Conservation (phyloP, 2,888 invertebrate species). For the Cynaeus angustus region DNA sequence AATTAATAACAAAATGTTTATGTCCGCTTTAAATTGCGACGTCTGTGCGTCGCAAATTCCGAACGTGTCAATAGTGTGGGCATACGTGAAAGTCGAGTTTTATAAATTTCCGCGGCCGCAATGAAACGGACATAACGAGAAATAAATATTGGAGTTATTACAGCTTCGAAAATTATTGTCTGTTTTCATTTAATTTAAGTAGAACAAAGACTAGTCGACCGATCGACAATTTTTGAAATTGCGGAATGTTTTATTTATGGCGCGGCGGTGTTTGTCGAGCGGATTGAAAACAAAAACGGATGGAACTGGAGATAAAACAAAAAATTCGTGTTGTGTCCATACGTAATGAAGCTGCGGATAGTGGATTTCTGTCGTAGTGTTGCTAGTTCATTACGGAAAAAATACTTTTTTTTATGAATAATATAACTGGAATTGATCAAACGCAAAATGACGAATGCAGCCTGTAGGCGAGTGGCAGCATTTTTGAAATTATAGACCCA, state of each 20-base stretch:
- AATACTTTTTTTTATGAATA: constrained; percentile 11
- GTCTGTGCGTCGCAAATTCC: constrained; percentile 14
- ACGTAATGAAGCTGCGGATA: constrained; percentile 32
- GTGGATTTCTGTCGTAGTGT: constrained; percentile 7
- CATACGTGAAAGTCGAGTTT: constrained; percentile 15
- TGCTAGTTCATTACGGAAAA: constrained; percentile 12
- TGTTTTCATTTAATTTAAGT: constrained; percentile 41
- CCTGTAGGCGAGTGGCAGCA: neutral
- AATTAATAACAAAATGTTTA: constrained; percentile 10
- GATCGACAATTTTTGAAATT: constrained; percentile 39
- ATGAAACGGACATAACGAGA: constrained; percentile 37
- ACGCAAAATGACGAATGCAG: neutral
- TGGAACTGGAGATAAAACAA: constrained; percentile 19
- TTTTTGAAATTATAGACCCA: too few species aligned
- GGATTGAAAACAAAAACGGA: constrained; percentile 30
- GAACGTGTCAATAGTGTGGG: constrained; percentile 20
- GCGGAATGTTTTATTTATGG: constrained; percentile 38
- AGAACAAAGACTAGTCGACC: constrained; percentile 31
- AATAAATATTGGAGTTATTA: constrained; percentile 37
- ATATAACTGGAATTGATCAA: constrained; percentile 4
- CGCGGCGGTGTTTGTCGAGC: constrained; percentile 23
- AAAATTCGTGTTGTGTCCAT: constrained; percentile 33
- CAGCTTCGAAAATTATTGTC: constrained; percentile 36
- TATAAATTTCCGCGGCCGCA: constrained; percentile 22
- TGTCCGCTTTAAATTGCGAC: constrained; percentile 3